Base-by-base conservation (phyloP, 2,888 invertebrate genomes). In the Ceriagrion tenellum region DNA sequence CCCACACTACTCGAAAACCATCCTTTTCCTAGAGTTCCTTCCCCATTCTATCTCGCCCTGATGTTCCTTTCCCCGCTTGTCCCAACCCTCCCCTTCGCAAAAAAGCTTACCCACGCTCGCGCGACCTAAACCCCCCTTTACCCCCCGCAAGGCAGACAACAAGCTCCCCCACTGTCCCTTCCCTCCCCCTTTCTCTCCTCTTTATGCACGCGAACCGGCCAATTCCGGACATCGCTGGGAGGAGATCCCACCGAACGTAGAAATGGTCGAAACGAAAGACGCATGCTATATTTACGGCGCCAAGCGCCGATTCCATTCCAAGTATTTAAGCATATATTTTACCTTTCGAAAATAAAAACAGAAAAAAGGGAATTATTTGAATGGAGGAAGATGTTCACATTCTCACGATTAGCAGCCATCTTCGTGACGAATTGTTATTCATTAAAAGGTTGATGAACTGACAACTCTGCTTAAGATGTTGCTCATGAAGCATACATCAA, bases 201-300 rank as follows among this genome's bases (percentile, higher is more conserved):
- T 56, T 55, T 30, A 90, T 90, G 90, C 55, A 90, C 56, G 56
- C 90, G 55, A 90, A 90, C 55, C 55, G 30, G 90, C 55, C 90
- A 90, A 90, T 90, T 90, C 30, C 55, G 55, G 18, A 55, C 89
- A 55, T 89, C 55, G 89, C 47, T 47, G 89, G 12, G 47, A 4
- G 47, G 47, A 23, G 89, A 20, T 26, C 30, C 90, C 55, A 30
- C 47, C 8, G 55, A 23, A 26, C 90, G 55, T 55, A 30, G 55
- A 30, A 30, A 90, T 90, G 55, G 55, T 30, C n/a, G 26, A 55
- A 90, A 69, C 69, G 12, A 23, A 69, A 69, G 26, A n/a, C 69
- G 69, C 69, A 69, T 0, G 69, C 69, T 26, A 26, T 26, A n/a
- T 4, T 69, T 26, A 69, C 10, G 69, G 69, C 26, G 59, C 59